Evolutionary conservation across 2,113 vertebrate genomes (phyloP).

Genomic region (Barnardius zonarius): DNA sequence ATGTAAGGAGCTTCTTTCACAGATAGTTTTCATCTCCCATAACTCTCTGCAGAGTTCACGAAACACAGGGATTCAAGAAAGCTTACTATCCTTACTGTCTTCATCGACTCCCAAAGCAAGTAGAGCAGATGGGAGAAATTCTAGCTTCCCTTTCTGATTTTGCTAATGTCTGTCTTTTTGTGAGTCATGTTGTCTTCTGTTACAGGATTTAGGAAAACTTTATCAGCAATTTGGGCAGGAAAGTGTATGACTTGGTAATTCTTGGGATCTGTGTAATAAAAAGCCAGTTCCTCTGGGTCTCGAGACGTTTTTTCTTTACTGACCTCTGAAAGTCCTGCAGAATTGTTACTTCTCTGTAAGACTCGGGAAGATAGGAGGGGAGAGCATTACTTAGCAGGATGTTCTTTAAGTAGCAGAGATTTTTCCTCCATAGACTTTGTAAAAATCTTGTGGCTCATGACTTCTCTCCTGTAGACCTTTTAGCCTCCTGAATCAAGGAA

Average conservation of each 20-base stretch:
- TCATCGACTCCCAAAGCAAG: background rate
- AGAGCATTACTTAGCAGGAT: background rate
- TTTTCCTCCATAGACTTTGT: background rate
- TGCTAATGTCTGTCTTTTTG: background rate
- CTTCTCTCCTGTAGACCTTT: background rate
- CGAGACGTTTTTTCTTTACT: background rate
- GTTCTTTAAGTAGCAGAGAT: background rate
- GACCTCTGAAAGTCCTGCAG: background rate
- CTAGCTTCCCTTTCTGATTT: background rate
- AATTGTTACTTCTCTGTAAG: background rate
- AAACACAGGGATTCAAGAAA: background rate
- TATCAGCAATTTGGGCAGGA: background rate
- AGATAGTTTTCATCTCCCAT: background rate
- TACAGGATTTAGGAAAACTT: background rate
- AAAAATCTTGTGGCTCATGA: background rate
- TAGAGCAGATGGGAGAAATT: background rate
- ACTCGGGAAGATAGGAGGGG: background rate
- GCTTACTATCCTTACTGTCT: background rate
- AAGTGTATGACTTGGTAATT: background rate
- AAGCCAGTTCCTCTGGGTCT: background rate
- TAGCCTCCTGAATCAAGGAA: background rate
- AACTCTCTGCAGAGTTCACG: background rate
- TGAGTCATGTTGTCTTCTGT: background rate
- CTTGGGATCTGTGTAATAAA: background rate
- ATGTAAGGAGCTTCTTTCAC: background rate